Evolutionary conservation across 1,140 invertebrate genomes (phyloP).

Genomic region (Dreissena rostriformis): DNA sequence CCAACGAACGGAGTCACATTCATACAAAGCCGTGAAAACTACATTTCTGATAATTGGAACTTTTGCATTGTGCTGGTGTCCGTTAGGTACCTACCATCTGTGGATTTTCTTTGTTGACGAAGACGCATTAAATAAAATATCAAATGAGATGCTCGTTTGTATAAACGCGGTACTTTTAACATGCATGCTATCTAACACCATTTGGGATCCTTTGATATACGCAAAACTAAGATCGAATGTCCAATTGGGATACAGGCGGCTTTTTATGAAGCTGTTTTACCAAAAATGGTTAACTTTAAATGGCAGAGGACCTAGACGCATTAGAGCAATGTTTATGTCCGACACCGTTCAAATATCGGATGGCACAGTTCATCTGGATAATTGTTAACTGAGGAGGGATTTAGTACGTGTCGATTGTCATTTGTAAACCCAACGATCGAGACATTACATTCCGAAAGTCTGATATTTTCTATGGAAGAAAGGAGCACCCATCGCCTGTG

Average conservation of each 20-base stretch:
- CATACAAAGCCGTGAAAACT: constrained; percentile 86
- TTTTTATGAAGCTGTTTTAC: background rate
- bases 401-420: no score
- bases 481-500: no score
- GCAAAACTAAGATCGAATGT: constrained; percentile 85
- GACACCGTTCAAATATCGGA: no score
- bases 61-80: constrained; percentile 86
- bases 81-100: constrained; percentile 81
- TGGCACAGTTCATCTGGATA: no score
- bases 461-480: no score
- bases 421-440: no score
- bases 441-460: no score
- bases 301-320: no score
- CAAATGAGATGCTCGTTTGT: constrained; percentile 21
- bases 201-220: constrained; percentile 87
- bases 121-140: background rate
- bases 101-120: constrained; percentile 37
- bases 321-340: no score
- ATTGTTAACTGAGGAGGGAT: no score
- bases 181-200: constrained; percentile 85
- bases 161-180: constrained; percentile 64
- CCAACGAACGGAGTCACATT: constrained; percentile 64
- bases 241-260: constrained; percentile 59
- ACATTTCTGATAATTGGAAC: constrained; percentile 87
- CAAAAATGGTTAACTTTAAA: no score